Base-by-base conservation (phyloP, 2,888 invertebrate genomes). In the Sarcophaga rosellei region DNA sequence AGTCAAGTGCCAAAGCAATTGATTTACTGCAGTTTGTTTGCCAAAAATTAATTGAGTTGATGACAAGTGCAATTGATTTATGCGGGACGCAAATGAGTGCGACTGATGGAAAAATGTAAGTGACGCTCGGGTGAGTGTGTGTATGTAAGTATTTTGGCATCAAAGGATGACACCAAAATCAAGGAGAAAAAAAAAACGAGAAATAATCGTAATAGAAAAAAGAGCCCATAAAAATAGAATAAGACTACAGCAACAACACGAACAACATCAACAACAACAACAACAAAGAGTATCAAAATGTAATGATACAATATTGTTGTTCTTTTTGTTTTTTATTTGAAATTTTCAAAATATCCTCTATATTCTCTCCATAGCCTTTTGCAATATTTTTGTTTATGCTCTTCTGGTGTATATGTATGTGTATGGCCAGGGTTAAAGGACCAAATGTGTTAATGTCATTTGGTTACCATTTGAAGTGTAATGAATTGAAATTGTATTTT, bases 61-160 rank as follows among this genome's bases (percentile, higher is more conserved):
- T 92, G 93, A 92, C 92, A 92, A 93, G 93, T 93, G 93, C 93
- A 92, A 92, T 92, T 92, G 92, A 92, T 92, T 92, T 92, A 93
- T 92, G 92, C 92, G 92, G 91, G 92, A 90, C 91, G 90, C 91
- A 91, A 92, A 91, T 91, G 91, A 91, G 91, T 91, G 90, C 88
- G 90, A 87, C 85, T 82, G 85, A 84, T 84, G 80, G 81, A 77
- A 84, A 78, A 85, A 77, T 85, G 75, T 53, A 53, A 68, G 66
- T 69, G 53, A 12, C 53, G 5, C 15, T 17, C 53, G 12, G 17
- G 4, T 5, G 17, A 15, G 17, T 53, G 12, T 53, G 4, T 15
- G 53, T 57, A 21, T 79, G 73, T 73, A 35, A 35, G 35, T 8
- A 61, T 76, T 72, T 53, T 78, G 76, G 76, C 75, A 79, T 62